These are phyloP conservation scores for Bombus cullumanus DNA, from an alignment of 1,140 invertebrate species.

Conservation along the genomic window DNA sequence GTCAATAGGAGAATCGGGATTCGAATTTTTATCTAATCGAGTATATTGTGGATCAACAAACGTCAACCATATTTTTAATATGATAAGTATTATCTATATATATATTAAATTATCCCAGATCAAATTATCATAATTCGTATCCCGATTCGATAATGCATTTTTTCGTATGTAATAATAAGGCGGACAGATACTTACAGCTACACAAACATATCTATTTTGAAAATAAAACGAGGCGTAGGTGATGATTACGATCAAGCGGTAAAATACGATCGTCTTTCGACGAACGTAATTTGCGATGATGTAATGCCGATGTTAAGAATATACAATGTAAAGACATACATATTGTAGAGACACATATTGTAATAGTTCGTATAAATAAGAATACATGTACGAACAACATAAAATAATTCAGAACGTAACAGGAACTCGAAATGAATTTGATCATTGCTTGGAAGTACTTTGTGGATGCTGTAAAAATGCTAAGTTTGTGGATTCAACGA, in stretches of 20 bases:
- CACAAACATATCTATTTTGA: not conserved
- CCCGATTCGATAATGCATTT: not conserved
- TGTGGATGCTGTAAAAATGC: not conserved
- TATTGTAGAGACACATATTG: not conserved
- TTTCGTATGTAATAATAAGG: not conserved
- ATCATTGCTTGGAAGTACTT: not conserved
- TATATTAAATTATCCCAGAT: not conserved
- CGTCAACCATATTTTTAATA: not conserved
- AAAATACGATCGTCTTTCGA: conserved; percentile 1
- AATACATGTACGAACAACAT: too few species aligned
- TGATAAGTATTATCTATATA: not conserved
- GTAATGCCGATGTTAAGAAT: not conserved
- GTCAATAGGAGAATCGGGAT: too few species aligned
- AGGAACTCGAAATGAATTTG: not conserved
- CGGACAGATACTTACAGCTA: not conserved
- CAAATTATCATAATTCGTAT: not conserved
- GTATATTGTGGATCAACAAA: not conserved
- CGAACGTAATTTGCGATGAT: not conserved
- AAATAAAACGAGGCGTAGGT: not conserved
- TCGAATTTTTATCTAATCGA: not conserved
- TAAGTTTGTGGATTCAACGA: not conserved
- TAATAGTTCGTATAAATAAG: not conserved
- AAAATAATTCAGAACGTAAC: not conserved
- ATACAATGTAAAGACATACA: not conserved
- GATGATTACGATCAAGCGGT: not conserved